Conservation (phyloP, 2,888 invertebrate species). For the Scaptomyza caliginosa region DNA sequence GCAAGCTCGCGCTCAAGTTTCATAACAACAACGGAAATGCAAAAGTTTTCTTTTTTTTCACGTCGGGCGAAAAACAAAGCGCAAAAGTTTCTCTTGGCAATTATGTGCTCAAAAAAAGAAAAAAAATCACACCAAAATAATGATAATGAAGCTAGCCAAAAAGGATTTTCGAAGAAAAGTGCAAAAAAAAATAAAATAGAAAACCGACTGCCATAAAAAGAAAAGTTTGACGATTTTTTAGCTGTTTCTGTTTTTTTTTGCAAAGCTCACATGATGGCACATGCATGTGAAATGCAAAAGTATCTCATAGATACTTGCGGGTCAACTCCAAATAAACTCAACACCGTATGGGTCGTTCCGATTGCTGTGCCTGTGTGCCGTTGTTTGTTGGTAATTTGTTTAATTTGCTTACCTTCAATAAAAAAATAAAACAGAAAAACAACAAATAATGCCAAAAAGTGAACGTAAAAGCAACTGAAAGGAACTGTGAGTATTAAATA, state of each 20-base stretch:
- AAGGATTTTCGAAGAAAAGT: constrained; percentile 65
- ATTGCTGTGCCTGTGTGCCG: constrained; percentile 44
- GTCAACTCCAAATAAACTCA: constrained; percentile 13
- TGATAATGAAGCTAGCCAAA: constrained; percentile 71
- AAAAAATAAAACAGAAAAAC: constrained; percentile 14
- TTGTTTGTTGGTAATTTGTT: constrained; percentile 72
- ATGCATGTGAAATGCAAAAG: constrained; percentile 66
- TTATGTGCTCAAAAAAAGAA: constrained; percentile 65
- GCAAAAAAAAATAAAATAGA: constrained; percentile 42
- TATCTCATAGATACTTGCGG: constrained; percentile 69
- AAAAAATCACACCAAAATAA: constrained; percentile 49
- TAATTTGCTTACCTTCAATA: constrained; percentile 71
- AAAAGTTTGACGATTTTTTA: constrained; percentile 19
- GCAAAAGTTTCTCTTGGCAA: constrained; percentile 62
- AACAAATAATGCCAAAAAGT: background rate
- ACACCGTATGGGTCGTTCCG: constrained; percentile 22
- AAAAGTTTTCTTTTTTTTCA: constrained; percentile 50
- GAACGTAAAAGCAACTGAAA: background rate
- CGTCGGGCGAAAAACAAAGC: constrained; percentile 45
- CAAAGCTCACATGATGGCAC: constrained; percentile 56
- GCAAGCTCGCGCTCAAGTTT: constrained; percentile 61
- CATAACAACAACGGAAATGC: constrained; percentile 77
- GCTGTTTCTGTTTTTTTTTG: constrained; percentile 3
- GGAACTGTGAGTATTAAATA: constrained; percentile 5
- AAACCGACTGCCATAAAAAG: constrained; percentile 31